A percentile compares a stretch with the other conserved stretches of the same genome.
Evolutionary conservation across 2,113 vertebrate species (phyloP).

Genomic region (Eptesicus fuscus): DNA sequence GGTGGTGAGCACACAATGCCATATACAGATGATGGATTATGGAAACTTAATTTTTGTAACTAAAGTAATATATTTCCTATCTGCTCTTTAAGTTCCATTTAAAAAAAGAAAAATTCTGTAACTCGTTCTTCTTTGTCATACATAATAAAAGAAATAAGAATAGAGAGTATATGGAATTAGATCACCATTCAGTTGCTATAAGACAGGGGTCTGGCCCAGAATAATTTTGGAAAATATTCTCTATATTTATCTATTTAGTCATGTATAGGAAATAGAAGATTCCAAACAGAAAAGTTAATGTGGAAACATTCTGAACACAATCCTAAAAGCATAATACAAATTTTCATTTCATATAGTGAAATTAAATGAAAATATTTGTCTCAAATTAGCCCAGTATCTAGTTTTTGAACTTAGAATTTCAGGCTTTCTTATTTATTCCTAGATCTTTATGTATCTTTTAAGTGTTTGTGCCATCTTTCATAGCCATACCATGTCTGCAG

Average conservation of each 20-base stretch:
- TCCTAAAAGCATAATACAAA: constrained; percentile 24
- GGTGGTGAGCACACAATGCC: neutral
- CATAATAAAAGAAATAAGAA: neutral
- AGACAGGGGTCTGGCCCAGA: neutral
- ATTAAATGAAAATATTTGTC: neutral
- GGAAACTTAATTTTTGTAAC: neutral
- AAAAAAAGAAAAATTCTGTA: neutral
- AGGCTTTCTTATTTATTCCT: constrained; percentile 31
- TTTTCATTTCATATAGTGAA: neutral
- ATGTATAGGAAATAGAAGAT: neutral
- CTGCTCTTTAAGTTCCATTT: neutral
- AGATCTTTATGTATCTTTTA: constrained; percentile 54
- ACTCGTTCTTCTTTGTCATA: neutral
- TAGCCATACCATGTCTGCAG: neutral
- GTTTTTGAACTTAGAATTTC: neutral
- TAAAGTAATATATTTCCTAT: neutral
- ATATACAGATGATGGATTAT: neutral
- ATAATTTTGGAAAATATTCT: neutral
- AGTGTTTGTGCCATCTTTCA: constrained; percentile 59
- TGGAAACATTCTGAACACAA: neutral
- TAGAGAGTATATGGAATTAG: neutral
- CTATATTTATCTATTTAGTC: neutral
- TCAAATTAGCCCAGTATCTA: neutral
- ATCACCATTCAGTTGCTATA: neutral
- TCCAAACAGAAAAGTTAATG: constrained; percentile 7